A percentile compares a stretch with the other conserved stretches of the same genome.
phyloP scores from a whole-genome alignment of 1,140 invertebrate genomes.

The Marisa cornuarietis region DNA sequence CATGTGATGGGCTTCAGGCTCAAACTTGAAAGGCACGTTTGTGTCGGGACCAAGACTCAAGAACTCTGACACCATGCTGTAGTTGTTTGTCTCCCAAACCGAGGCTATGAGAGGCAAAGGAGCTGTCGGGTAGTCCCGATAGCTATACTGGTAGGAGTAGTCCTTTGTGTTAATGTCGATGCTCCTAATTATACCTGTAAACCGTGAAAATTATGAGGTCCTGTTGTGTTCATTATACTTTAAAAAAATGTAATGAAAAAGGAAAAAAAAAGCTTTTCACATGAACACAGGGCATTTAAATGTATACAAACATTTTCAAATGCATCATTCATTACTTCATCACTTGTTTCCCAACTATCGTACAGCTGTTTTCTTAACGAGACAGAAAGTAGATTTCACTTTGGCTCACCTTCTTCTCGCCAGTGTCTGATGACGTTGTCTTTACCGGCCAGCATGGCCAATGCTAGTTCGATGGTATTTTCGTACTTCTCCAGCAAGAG shows the following conservation, averaged over 20 bases:
- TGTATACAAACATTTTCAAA: too few relatives aligned
- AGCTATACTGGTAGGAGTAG: constrained; percentile 48
- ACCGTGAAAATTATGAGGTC: neutral
- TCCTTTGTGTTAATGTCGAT: constrained; percentile 46
- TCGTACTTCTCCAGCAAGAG: constrained; percentile 52
- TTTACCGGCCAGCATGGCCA: constrained; percentile 52
- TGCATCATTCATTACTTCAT: too few relatives aligned
- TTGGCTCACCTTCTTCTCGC: constrained; percentile 48
- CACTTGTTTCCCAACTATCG: too few relatives aligned
- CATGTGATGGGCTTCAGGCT: constrained; percentile 30
- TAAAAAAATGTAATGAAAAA: too few relatives aligned
- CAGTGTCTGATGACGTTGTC: constrained; percentile 49
- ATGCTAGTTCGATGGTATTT: constrained; percentile 53
- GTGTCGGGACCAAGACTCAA: constrained; percentile 55
- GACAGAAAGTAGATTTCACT: too few relatives aligned
- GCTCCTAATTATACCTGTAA: constrained; percentile 44
- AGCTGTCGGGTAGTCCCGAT: constrained; percentile 41
- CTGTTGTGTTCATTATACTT: neutral
- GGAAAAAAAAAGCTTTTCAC: too few relatives aligned
- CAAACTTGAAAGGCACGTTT: constrained; percentile 39
- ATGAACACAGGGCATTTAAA: too few relatives aligned
- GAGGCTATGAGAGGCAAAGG: constrained; percentile 54
- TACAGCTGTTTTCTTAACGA: too few relatives aligned
- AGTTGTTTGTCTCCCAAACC: constrained; percentile 55
- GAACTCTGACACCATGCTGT: constrained; percentile 50